Conservation (phyloP, 2,113 vertebrate species). For the Macrotis lagotis region DNA sequence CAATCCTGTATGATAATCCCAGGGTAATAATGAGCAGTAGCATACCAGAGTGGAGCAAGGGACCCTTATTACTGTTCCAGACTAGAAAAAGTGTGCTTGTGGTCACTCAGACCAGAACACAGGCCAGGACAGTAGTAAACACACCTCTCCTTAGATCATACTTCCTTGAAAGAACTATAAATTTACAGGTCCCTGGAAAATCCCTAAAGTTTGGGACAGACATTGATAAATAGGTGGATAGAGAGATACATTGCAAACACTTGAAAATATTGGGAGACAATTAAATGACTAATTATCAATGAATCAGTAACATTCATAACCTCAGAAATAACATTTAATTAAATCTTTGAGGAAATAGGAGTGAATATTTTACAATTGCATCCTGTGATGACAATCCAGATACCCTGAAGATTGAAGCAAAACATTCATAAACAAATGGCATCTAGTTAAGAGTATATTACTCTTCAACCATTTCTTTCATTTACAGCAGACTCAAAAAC, state of each 20-base stretch:
- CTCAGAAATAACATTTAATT: slow-evolving; percentile 8
- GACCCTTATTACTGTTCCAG: too few relatives aligned
- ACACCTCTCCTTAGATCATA: too few relatives aligned
- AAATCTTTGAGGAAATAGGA: slow-evolving; percentile 15
- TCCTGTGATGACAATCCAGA: slow-evolving; percentile 7
- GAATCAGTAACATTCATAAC: slow-evolving; percentile 13
- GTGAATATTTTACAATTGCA: background rate
- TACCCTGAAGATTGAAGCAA: slow-evolving; percentile 35
- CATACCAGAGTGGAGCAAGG: too few relatives aligned
- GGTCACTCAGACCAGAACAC: too few relatives aligned
- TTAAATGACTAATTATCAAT: slow-evolving; percentile 32
- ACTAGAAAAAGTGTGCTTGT: too few relatives aligned
- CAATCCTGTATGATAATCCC: too few relatives aligned
- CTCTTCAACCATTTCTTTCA: slow-evolving; percentile 31
- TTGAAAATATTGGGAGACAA: background rate
- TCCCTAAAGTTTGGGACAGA: too few relatives aligned
- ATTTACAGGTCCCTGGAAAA: too few relatives aligned
- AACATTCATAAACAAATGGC: background rate
- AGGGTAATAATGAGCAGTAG: too few relatives aligned
- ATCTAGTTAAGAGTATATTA: slow-evolving; percentile 22
- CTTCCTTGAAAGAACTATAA: too few relatives aligned
- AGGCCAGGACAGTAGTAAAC: too few relatives aligned
- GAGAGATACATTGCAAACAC: background rate
- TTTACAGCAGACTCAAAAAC: slow-evolving; percentile 24
- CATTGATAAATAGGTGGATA: too few relatives aligned